Conservation (phyloP, 2,888 invertebrate genomes). For the Sthenelais limicola region DNA sequence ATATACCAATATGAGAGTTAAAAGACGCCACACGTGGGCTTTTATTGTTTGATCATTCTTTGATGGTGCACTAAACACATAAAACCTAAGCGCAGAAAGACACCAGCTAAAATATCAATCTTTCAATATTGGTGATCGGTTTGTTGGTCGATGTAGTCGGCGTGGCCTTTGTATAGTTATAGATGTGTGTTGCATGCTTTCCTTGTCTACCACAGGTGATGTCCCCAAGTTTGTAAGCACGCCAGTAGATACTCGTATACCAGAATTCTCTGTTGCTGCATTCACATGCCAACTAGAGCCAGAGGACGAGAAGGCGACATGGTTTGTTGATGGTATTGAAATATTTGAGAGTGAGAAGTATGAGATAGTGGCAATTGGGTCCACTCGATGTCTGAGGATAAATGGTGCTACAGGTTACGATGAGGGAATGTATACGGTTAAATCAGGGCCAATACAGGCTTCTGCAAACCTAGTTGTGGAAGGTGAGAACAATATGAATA, state of each 20-base stretch:
- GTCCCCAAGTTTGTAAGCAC: background rate
- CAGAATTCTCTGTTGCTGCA: constrained; percentile 17
- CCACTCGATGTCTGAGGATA: constrained; percentile 76
- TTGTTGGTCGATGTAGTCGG: no score
- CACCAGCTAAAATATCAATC: no score
- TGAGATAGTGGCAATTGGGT: constrained; percentile 46
- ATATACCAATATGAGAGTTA: no score
- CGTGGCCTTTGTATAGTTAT: no score
- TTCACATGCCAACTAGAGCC: constrained; percentile 7
- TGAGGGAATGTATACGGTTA: constrained; percentile 3
- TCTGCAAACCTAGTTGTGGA: constrained; percentile 26
- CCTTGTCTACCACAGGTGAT: constrained; percentile 13
- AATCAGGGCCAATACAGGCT: background rate
- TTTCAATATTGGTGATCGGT: no score
- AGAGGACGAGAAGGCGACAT: constrained; percentile 44
- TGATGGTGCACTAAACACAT: no score
- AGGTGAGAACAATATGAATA: no score
- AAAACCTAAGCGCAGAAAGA: no score
- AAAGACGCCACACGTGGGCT: no score
- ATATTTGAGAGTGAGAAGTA: constrained; percentile 58
- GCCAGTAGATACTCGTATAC: background rate
- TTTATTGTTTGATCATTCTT: no score
- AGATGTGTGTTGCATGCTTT: constrained; percentile 9
- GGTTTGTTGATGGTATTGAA: constrained; percentile 78
- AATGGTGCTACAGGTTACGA: constrained; percentile 14